Evolutionary conservation across 92 coral and sea anemone species (phyloP), one percentile per base, ranked within the genome.

Genomic region (Paramuricea clavata): DNA sequence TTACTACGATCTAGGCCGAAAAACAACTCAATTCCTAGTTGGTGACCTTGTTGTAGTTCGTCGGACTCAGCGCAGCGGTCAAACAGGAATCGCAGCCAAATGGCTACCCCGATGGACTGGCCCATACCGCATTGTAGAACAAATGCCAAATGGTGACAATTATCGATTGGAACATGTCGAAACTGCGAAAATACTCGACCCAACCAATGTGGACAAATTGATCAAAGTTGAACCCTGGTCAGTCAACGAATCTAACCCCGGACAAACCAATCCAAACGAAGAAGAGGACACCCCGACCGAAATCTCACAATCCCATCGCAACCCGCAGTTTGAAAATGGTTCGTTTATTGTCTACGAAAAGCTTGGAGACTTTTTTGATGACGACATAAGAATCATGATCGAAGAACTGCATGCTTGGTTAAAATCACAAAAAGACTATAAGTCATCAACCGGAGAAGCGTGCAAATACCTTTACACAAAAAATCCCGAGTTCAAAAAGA

Each of bases 381-480:
- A 33, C n/a, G 49, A 28, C 77, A 36, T 70, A 6, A 32, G 49
- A 36, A 15, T 22, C 5, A 70, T 70, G 77, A 70, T 70, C 21
- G 77, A 70, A 70, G 77, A 70, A 19, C 26, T 70, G 7, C 28
- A 70, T 42, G 39, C 23, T 44, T 70, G 47, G 78, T 72, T 72
- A 30, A 72, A 72, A 22, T 72, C 78, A 36, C 74, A 68, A 72
- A 36, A 72, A 30, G 17, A 72, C 32, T 5, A 72, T 39, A 72
- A 34, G 44, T 23, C 78, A 36, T 36, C 56, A 72, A 72, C 78
- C 57, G 78, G 78, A 36, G 78, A 72, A 72, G 78, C 50, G 44
- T 72, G 78, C 22, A 72, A 72, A 42, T 42, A 72, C 52, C 78
- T 72, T 49, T 72, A 72, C 28, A 54, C 50, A 32, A 34, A 36